phyloP scores from a whole-genome alignment of 2,797 vertebrate species.

The Staurois parvus region DNA sequence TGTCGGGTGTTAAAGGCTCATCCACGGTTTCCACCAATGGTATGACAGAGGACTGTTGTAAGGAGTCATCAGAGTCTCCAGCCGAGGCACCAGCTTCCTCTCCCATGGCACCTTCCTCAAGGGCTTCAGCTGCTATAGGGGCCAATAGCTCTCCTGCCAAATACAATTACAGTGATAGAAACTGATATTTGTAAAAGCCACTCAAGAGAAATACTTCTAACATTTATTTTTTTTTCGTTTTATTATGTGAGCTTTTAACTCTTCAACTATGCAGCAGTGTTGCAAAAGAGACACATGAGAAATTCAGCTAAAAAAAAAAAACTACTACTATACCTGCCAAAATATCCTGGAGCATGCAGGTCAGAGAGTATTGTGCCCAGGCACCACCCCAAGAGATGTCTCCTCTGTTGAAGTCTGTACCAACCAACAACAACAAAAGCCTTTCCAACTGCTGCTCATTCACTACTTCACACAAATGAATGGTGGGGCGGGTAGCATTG shows the following conservation, averaged over 20 bases:
- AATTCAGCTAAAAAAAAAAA: neutral
- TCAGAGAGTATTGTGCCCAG: conserved; percentile 98
- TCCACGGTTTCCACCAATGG: conserved; percentile 94
- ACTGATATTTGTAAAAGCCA: too few species aligned
- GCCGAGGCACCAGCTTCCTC: conserved; percentile 89
- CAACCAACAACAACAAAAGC: conserved; percentile 92
- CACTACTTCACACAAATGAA: conserved; percentile 97
- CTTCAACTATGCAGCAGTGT: too few species aligned
- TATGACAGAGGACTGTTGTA: conserved; percentile 83
- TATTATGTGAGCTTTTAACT: too few species aligned
- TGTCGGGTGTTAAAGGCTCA: conserved; percentile 92
- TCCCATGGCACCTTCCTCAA: conserved; percentile 87
- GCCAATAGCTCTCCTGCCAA: conserved; percentile 89
- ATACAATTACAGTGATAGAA: neutral
- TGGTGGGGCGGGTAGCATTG: conserved; percentile 95
- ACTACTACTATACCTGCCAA: conserved; percentile 85
- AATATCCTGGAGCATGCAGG: conserved; percentile 98
- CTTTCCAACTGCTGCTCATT: conserved; percentile 95
- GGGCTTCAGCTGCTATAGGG: conserved; percentile 85
- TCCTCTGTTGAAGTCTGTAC: conserved; percentile 97
- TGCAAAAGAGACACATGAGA: neutral
- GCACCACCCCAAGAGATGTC: conserved; percentile 99
- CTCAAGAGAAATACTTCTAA: too few species aligned
- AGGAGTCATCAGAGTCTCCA: conserved; percentile 88
- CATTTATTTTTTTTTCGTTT: too few species aligned